Evolutionary conservation across 2,113 vertebrate genomes (phyloP).

Genomic region (Cochlearius cochlearius): DNA sequence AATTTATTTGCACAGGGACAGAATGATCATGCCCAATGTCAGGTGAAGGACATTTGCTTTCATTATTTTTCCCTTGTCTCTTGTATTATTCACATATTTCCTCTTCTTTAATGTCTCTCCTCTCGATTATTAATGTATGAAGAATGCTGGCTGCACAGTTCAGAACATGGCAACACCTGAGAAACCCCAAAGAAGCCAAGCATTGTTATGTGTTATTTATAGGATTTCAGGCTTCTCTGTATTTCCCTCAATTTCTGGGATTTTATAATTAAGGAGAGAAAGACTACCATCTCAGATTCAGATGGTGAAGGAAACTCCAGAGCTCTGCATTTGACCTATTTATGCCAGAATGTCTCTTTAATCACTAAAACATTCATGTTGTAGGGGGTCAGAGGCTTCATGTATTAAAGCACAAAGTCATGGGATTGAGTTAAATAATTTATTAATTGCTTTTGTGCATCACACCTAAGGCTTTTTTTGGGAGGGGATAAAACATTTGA

Average conservation of each 20-base stretch:
- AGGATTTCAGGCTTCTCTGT: conserved; percentile 8
- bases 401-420: conserved; percentile 21
- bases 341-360: conserved; percentile 40
- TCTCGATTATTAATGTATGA: conserved; percentile 65
- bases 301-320: background rate
- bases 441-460: conserved; percentile 29
- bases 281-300: background rate
- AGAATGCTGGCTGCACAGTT: conserved; percentile 54
- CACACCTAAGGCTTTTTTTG: background rate
- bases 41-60: conserved; percentile 38
- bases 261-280: conserved; percentile 60
- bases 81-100: conserved; percentile 67
- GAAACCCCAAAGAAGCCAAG: conserved; percentile 47
- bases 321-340: conserved; percentile 49
- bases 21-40: conserved; percentile 37
- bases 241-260: background rate
- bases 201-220: conserved; percentile 49
- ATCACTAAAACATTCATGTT: conserved; percentile 27
- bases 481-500: background rate
- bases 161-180: conserved; percentile 58
- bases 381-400: conserved; percentile 24
- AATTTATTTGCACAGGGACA: conserved; percentile 24
- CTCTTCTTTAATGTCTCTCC: conserved; percentile 48
- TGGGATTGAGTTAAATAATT: conserved; percentile 14
- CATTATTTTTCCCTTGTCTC: conserved; percentile 54